These are phyloP conservation scores for Centropus unirufus DNA, from an alignment of 2,113 vertebrate species.

Conservation along the genomic window DNA sequence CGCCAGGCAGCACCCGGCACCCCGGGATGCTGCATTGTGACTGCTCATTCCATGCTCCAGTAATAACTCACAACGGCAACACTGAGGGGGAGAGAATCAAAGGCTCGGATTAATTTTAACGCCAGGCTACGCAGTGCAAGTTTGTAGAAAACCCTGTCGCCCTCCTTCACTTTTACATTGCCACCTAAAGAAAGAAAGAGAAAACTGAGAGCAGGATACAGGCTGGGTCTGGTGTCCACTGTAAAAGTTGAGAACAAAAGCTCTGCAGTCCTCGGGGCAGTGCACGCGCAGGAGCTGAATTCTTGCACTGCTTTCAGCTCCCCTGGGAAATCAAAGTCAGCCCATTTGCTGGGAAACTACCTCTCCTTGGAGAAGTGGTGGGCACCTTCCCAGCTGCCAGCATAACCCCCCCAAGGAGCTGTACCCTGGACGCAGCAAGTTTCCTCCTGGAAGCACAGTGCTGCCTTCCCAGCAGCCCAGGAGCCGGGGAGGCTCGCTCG, in stretches of 20 bases:
- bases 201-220: conserved; percentile 38
- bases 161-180: background rate
- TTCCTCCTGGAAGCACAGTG: background rate
- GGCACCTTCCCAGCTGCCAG: background rate
- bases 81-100: background rate
- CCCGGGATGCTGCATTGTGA: background rate
- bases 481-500: background rate
- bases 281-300: background rate
- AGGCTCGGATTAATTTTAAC: background rate
- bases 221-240: conserved; percentile 36
- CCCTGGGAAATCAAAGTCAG: conserved; percentile 19
- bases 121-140: background rate
- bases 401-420: fast-evolving
- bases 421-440: background rate
- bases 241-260: conserved; percentile 65
- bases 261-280: conserved; percentile 27
- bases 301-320: conserved; percentile 21
- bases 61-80: background rate
- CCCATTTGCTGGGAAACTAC: background rate
- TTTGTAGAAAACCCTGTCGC: background rate
- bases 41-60: background rate
- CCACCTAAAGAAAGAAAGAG: background rate
- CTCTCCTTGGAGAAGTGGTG: background rate
- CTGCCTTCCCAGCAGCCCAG: background rate
- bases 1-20: background rate